phyloP scores from a whole-genome alignment of 2,113 vertebrate genomes.

The Pseudorasbora parva region DNA sequence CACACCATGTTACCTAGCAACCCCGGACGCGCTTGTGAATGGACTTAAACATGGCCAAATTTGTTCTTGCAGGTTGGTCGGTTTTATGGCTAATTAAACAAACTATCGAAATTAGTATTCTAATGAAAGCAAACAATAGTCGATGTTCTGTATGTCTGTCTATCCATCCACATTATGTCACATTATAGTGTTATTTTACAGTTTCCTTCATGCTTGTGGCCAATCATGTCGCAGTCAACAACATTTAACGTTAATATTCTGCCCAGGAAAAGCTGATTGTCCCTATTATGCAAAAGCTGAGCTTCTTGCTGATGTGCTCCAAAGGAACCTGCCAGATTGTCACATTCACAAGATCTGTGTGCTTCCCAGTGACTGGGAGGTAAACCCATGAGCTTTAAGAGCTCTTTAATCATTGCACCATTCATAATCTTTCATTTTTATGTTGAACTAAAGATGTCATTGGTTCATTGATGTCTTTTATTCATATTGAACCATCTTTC shows the following conservation, averaged over 20 bases:
- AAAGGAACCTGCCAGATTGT: conserved; percentile 84
- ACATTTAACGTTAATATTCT: background rate
- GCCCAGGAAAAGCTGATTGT: conserved; percentile 85
- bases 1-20: conserved; percentile 66
- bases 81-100: background rate
- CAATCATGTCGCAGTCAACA: background rate
- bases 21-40: conserved; percentile 10
- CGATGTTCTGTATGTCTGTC: no score
- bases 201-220: background rate
- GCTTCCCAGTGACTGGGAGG: conserved; percentile 86
- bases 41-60: conserved; percentile 74
- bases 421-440: background rate
- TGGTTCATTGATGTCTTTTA: background rate
- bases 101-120: no score
- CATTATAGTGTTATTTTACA: background rate
- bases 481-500: background rate
- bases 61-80: conserved; percentile 58
- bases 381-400: conserved; percentile 59
- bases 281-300: conserved; percentile 90
- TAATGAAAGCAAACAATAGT: no score
- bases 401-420: background rate
- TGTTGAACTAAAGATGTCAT: background rate
- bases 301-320: conserved; percentile 84
- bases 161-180: background rate
- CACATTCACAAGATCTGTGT: conserved; percentile 83